Evolutionary conservation across 2,888 invertebrate genomes (phyloP).

Genomic region (Nephrocerus scutellatus): DNA sequence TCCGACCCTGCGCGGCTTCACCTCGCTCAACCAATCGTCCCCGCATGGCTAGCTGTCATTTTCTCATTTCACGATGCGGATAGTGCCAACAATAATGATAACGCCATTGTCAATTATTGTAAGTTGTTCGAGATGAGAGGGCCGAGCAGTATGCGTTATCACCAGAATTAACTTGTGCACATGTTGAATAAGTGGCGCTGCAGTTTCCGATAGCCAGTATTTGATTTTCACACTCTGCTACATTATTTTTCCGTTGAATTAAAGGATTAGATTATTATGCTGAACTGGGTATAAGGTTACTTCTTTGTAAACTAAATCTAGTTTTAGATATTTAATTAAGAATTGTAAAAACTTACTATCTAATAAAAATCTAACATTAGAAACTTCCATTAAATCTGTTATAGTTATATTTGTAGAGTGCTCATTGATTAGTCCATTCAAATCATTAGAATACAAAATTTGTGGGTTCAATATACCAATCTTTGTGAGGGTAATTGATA

Average conservation of each 20-base stretch:
- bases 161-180: too few relatives aligned
- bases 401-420: constrained; percentile 12
- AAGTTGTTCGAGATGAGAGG: too few relatives aligned
- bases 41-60: too few relatives aligned
- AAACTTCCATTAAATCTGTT: constrained; percentile 15
- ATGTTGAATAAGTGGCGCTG: too few relatives aligned
- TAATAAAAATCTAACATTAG: constrained; percentile 8
- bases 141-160: too few relatives aligned
- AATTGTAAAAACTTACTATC: constrained; percentile 8
- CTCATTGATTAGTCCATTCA: constrained; percentile 5
- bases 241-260: constrained; percentile 6
- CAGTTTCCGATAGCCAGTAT: too few relatives aligned
- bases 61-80: too few relatives aligned
- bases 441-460: constrained; percentile 2
- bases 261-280: constrained; percentile 7
- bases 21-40: too few relatives aligned
- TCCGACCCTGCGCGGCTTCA: too few relatives aligned
- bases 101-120: too few relatives aligned
- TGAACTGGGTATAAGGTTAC: constrained; percentile 8
- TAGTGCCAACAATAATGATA: too few relatives aligned
- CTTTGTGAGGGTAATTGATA: constrained; percentile 4
- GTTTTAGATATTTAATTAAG: constrained; percentile 12
- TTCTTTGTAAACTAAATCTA: constrained; percentile 10
- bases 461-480: constrained; percentile 2
- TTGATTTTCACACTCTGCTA: constrained; percentile 2